Base-by-base conservation (phyloP, 2,797 vertebrate genomes). In the Lycodopsis pacificus region DNA sequence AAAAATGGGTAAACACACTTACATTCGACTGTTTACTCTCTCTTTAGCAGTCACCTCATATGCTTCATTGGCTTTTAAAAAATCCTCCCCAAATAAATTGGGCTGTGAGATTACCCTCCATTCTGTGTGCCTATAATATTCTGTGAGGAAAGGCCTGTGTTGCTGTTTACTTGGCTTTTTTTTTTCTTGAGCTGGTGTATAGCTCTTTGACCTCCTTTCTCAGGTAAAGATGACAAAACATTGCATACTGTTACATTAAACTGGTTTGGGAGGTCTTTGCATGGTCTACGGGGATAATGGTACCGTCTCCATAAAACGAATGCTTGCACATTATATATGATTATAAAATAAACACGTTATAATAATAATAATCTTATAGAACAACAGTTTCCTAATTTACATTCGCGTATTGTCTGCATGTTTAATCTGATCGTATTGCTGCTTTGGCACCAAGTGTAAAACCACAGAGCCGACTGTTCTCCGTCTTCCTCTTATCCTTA, bases 11-110 rank as follows among this genome's bases (percentile, higher is more conserved):
- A 73, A 84, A 74, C 30, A 58, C 61, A 38, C 71, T 65, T 56
- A 44, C 3, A 54, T 71, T 61, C 61, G 8, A 56, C 44, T 73
- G 30, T 83, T 79, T 48, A 68, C 54, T 68, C 34, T 64, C 15
- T 54, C 32, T 49, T 62, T 22, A 65, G 46, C 54, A 36, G 14
- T 34, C 62, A 53, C 10, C 14, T 48, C 57, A 54, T 25, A 58
- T 53, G 48, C 56, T 71, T 73, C 49, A 17, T 10, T 56, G 20
- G 56, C 38, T 67, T 44, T 63, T 71, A 40, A 22, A 34, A 75
- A 65, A 57, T 40, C 57, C 65, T 42, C 20, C 57, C 46, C 36
- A 71, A 46, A 83, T 68, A 71, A 78, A 74, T 38, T 42, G 34
- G 32, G 30, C 77, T 44, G 30, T 61, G 38, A 69, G 63, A 80